Percentiles rank a stretch among this genome's conserved stretches.
phyloP scores from a whole-genome alignment of 2,888 invertebrate species.

The Frankliniella fusca region DNA sequence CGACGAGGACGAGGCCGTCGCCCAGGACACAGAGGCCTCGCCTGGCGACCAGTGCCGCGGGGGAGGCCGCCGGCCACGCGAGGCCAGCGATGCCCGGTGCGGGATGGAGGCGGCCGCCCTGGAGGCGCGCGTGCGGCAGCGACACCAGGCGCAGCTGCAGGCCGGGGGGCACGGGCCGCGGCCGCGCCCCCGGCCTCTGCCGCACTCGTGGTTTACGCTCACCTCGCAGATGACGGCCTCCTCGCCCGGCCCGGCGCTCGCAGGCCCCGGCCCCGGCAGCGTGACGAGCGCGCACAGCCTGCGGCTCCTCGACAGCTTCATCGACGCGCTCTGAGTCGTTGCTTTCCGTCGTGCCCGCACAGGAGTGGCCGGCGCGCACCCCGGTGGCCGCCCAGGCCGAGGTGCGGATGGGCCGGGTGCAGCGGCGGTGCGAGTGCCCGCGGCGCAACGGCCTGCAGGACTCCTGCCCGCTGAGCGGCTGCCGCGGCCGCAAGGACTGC shows the following conservation, averaged over 20 bases:
- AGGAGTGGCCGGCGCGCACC: conserved; percentile 15
- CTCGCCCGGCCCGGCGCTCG: background rate
- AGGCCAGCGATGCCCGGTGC: background rate
- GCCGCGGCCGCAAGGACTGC: conserved; percentile 16
- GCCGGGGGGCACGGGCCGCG: background rate
- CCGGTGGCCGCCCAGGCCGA: conserved; percentile 10
- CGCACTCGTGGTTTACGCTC: conserved; percentile 12
- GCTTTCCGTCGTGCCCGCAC: background rate
- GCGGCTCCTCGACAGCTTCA: background rate
- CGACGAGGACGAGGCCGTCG: conserved; percentile 3
- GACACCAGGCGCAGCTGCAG: background rate
- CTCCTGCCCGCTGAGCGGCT: conserved; percentile 7
- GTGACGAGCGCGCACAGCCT: background rate
- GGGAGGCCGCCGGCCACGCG: background rate
- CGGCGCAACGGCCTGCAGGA: conserved; percentile 19
- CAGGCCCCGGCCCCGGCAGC: background rate
- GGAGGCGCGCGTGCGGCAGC: background rate
- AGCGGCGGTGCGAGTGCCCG: conserved; percentile 14
- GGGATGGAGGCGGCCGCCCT: background rate
- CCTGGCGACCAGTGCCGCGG: background rate
- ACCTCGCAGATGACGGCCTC: background rate
- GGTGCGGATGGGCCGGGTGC: conserved; percentile 9
- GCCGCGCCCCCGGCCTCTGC: background rate
- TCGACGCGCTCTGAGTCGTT: background rate
- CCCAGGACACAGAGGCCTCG: background rate